Conservation (phyloP, 1,140 invertebrate species). For the Drosophila quadrilineata region DNA sequence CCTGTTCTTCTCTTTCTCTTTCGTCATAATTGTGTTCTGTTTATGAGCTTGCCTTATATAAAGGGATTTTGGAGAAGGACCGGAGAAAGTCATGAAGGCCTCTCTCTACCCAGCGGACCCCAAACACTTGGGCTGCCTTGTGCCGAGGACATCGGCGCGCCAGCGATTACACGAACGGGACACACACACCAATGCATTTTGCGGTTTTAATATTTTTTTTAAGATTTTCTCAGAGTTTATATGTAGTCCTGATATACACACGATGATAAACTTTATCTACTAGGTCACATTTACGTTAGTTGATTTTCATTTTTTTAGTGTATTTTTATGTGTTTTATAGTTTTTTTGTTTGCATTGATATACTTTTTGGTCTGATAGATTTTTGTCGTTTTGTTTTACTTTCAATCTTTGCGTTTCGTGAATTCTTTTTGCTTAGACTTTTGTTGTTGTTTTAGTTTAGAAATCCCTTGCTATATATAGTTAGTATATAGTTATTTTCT, state of each 20-base stretch:
- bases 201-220: constrained; percentile 60
- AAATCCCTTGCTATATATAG: constrained; percentile 18
- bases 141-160: constrained; percentile 37
- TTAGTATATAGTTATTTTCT: constrained; percentile 44
- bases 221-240: constrained; percentile 53
- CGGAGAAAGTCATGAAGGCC: constrained; percentile 3
- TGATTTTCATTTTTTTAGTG: constrained; percentile 66
- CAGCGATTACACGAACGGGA: constrained; percentile 77
- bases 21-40: constrained; percentile 17
- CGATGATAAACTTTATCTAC: constrained; percentile 71
- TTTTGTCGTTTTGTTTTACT: constrained; percentile 41
- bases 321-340: constrained; percentile 67
- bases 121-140: constrained; percentile 4
- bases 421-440: constrained; percentile 66
- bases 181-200: constrained; percentile 79
- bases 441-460: constrained; percentile 51
- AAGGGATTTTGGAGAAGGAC: background rate
- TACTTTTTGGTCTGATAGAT: constrained; percentile 72
- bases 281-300: constrained; percentile 76
- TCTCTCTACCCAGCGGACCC: constrained; percentile 17
- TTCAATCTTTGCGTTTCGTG: constrained; percentile 68
- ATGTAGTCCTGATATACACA: constrained; percentile 63
- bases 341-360: constrained; percentile 79
- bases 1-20: background rate
- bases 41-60: background rate